Evolutionary conservation across 2,888 invertebrate species (phyloP).

Genomic region (Glyphotaelius pellucidus): DNA sequence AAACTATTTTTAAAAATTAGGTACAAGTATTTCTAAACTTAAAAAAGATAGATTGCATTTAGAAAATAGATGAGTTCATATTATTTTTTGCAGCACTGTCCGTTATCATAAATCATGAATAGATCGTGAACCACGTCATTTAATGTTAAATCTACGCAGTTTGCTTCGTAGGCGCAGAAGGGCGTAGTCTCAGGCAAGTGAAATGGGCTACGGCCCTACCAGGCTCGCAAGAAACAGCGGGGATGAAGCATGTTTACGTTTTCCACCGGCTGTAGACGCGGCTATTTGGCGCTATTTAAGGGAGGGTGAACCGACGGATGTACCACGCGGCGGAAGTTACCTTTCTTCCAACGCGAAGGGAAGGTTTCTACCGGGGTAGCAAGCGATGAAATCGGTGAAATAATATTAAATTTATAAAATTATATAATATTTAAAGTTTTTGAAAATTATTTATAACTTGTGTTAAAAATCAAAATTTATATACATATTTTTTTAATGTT

Average conservation of each 20-base stretch:
- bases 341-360: slow-evolving; percentile 62
- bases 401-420: background rate
- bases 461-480: background rate
- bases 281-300: slow-evolving; percentile 27
- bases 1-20: too few species aligned
- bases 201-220: slow-evolving; percentile 61
- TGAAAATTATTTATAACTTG: background rate
- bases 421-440: background rate
- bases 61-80: too few species aligned
- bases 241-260: slow-evolving; percentile 28
- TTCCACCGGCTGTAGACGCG: background rate
- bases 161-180: slow-evolving; percentile 47
- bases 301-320: slow-evolving; percentile 53
- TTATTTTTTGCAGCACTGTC: too few species aligned
- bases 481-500: background rate
- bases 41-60: too few species aligned
- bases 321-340: slow-evolving; percentile 60
- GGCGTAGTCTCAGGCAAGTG: slow-evolving; percentile 64
- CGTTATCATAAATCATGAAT: background rate
- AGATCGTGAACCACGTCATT: background rate
- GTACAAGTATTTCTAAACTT: too few species aligned
- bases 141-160: background rate
- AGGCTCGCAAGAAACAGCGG: slow-evolving; percentile 50
- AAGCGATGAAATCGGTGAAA: slow-evolving; percentile 31
- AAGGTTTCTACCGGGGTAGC: slow-evolving; percentile 58